Evolutionary conservation across 2,888 invertebrate genomes (phyloP).

Genomic region (Drosophila prolongata): DNA sequence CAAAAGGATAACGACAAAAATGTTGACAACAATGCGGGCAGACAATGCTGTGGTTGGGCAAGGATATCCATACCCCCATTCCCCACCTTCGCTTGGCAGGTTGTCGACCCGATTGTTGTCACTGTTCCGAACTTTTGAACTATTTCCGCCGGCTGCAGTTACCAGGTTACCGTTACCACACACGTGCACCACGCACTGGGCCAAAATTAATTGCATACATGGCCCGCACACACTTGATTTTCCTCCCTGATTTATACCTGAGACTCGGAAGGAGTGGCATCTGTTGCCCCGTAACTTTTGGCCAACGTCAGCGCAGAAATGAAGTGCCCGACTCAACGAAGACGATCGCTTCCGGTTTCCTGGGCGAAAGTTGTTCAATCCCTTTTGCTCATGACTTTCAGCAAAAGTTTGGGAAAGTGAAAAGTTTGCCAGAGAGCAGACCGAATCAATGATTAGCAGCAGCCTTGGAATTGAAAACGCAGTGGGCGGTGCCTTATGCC

Average conservation of each 20-base stretch:
- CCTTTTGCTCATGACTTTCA: conserved; percentile 48
- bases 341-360: conserved; percentile 62
- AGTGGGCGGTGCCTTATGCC: conserved; percentile 53
- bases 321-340: conserved; percentile 46
- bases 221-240: conserved; percentile 19
- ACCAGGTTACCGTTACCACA: conserved; percentile 17
- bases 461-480: conserved; percentile 57
- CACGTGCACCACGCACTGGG: conserved; percentile 31
- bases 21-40: conserved; percentile 71
- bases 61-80: background rate
- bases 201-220: conserved; percentile 45
- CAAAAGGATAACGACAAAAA: conserved; percentile 64
- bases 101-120: conserved; percentile 60
- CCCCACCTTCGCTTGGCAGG: conserved; percentile 15
- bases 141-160: conserved; percentile 60
- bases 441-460: conserved; percentile 67
- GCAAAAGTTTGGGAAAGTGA: conserved; percentile 30
- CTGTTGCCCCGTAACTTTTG: conserved; percentile 46
- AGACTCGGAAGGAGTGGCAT: conserved; percentile 8
- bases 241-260: conserved; percentile 33
- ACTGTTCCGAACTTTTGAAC: conserved; percentile 69
- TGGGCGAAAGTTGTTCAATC: conserved; percentile 18
- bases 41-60: conserved; percentile 39
- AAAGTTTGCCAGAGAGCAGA: conserved; percentile 30
- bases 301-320: conserved; percentile 25